phyloP scores from a whole-genome alignment of 2,113 vertebrate species.

The Psephotus haematonotus region DNA sequence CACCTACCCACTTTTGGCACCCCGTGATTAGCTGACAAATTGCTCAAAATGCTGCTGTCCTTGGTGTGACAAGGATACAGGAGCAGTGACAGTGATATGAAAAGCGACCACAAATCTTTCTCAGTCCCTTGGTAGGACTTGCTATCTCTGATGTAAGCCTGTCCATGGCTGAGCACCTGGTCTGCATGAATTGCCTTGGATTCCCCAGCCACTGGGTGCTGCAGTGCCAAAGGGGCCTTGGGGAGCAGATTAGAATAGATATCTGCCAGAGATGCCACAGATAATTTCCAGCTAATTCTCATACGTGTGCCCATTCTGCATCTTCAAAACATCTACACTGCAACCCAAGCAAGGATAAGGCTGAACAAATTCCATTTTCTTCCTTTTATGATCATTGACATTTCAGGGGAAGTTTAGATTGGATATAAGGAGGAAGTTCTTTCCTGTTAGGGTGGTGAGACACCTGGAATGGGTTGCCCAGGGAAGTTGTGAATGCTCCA shows the following conservation, averaged over 20 bases:
- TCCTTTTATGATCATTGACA: neutral
- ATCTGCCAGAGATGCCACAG: neutral
- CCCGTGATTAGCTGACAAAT: neutral
- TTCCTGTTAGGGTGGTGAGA: too few relatives aligned
- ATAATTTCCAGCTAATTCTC: neutral
- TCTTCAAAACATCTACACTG: neutral
- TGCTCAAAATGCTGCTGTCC: neutral
- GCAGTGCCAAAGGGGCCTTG: neutral
- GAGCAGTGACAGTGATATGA: neutral
- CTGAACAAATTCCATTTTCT: neutral
- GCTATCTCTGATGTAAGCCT: neutral
- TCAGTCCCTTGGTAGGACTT: neutral
- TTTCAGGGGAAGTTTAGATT: too few relatives aligned
- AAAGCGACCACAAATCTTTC: neutral
- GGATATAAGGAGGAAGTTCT: too few relatives aligned
- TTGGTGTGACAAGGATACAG: neutral
- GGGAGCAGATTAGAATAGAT: neutral
- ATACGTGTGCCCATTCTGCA: neutral
- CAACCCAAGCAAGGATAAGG: neutral
- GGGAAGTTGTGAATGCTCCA: too few relatives aligned
- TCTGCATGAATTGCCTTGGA: neutral
- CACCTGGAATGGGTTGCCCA: too few relatives aligned
- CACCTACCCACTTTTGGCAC: neutral
- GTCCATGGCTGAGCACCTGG: rapidly evolving
- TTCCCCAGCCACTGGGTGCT: neutral